A percentile compares a stretch with the other conserved stretches of the same genome.
These are phyloP conservation scores for Scaptomyza flava DNA, from an alignment of 2,888 invertebrate genomes.

Conservation along the genomic window DNA sequence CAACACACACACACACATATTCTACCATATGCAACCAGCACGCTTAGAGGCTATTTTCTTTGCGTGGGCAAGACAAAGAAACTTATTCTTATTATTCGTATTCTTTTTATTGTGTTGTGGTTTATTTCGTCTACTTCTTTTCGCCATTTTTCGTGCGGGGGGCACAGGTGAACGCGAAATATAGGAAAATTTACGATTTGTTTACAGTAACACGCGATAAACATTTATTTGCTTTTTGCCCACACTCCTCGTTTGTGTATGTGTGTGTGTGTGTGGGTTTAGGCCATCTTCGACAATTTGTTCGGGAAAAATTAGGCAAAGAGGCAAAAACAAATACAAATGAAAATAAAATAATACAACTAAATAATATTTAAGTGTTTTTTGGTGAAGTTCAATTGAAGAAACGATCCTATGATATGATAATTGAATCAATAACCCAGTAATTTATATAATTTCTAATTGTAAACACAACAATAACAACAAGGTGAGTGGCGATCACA, in stretches of 20 bases:
- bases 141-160: background rate
- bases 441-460: background rate
- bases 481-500: slow-evolving; percentile 48
- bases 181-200: slow-evolving; percentile 56
- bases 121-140: slow-evolving; percentile 36
- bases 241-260: background rate
- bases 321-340: slow-evolving; percentile 2
- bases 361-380: slow-evolving; percentile 1
- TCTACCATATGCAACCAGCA: slow-evolving; percentile 6
- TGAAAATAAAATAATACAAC: background rate
- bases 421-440: background rate
- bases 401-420: background rate
- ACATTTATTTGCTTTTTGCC: background rate
- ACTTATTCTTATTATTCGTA: slow-evolving; percentile 50
- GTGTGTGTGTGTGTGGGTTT: slow-evolving; percentile 8
- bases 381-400: background rate
- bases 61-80: slow-evolving; percentile 42
- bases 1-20: slow-evolving; percentile 27
- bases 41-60: slow-evolving; percentile 25
- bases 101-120: slow-evolving; percentile 32
- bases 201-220: slow-evolving; percentile 60
- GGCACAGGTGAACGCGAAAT: slow-evolving; percentile 31
- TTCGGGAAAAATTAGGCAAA: slow-evolving; percentile 35
- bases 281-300: slow-evolving; percentile 38
- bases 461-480: slow-evolving; percentile 1